Conservation (phyloP, 2,888 invertebrate species). For the Ennomos fuscantarius region DNA sequence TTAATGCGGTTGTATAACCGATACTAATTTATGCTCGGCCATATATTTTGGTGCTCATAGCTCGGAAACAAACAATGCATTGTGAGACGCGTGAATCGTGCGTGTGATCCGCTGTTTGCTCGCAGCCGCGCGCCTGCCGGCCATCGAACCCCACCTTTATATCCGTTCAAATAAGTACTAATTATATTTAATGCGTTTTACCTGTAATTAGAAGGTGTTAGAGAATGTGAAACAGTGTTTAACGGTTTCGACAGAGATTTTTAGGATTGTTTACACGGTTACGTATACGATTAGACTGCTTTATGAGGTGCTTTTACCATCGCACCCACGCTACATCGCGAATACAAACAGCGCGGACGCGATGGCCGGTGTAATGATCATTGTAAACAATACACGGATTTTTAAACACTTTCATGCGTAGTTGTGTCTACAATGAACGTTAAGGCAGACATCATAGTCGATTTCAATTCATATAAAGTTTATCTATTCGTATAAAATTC, state of each 20-base stretch:
- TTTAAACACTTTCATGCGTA: conserved; percentile 50
- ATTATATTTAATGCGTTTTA: conserved; percentile 80
- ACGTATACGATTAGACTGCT: conserved; percentile 67
- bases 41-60: conserved; percentile 54
- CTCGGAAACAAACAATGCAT: conserved; percentile 64
- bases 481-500: too few species aligned
- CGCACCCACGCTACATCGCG: conserved; percentile 64
- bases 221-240: conserved; percentile 75
- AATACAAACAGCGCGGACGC: conserved; percentile 62
- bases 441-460: conserved; percentile 32
- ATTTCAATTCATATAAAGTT: neutral
- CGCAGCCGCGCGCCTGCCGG: conserved; percentile 34
- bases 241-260: conserved; percentile 67
- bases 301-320: conserved; percentile 69
- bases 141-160: conserved; percentile 72
- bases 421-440: conserved; percentile 36
- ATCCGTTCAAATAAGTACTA: conserved; percentile 77
- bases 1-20: conserved; percentile 50
- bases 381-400: conserved; percentile 65
- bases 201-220: conserved; percentile 82
- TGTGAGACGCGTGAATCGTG: conserved; percentile 58
- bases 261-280: conserved; percentile 66
- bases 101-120: conserved; percentile 61
- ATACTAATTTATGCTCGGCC: conserved; percentile 56
- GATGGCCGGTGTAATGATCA: conserved; percentile 63